Percentiles rank a stretch among this genome's conserved stretches.
Conservation (phyloP, 2,888 invertebrate species). For the Drosophila mercatorum region DNA sequence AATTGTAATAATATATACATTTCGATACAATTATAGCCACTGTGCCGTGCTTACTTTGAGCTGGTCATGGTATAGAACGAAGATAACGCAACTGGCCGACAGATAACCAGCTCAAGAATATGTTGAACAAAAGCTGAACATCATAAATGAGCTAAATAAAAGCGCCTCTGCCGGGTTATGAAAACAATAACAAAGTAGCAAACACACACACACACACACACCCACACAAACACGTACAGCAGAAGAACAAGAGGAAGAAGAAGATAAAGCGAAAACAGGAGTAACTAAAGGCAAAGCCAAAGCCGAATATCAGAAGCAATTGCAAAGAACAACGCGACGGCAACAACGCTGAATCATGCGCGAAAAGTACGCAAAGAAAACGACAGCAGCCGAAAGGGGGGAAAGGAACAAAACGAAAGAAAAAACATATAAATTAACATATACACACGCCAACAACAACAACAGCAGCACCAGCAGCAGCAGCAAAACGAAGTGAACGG, state of each 20-base stretch:
- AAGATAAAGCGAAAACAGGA: constrained; percentile 13
- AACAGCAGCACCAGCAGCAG: not conserved
- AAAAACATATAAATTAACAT: constrained; percentile 69
- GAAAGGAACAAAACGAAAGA: constrained; percentile 17
- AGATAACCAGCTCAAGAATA: constrained; percentile 50
- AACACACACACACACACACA: constrained; percentile 35
- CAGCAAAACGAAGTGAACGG: constrained; percentile 30
- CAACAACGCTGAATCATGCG: constrained; percentile 67
- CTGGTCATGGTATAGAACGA: constrained; percentile 70
- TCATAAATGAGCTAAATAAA: constrained; percentile 52
- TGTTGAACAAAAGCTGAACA: constrained; percentile 42
- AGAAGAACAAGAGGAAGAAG: constrained; percentile 26
- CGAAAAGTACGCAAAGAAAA: constrained; percentile 63
- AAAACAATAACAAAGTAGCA: constrained; percentile 67
- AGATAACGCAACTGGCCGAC: constrained; percentile 51
- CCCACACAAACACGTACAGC: constrained; percentile 28
- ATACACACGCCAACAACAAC: constrained; percentile 33
- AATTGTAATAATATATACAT: not conserved
- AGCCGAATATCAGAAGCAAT: constrained; percentile 27
- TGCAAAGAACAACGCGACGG: constrained; percentile 53
- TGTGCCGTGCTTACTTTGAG: constrained; percentile 62
- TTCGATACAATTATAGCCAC: constrained; percentile 31
- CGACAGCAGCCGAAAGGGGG: constrained; percentile 35
- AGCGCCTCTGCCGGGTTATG: constrained; percentile 23
- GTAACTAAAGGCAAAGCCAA: constrained; percentile 8